Evolutionary conservation across 1,140 invertebrate genomes (phyloP).

Genomic region (Aethina tumida): DNA sequence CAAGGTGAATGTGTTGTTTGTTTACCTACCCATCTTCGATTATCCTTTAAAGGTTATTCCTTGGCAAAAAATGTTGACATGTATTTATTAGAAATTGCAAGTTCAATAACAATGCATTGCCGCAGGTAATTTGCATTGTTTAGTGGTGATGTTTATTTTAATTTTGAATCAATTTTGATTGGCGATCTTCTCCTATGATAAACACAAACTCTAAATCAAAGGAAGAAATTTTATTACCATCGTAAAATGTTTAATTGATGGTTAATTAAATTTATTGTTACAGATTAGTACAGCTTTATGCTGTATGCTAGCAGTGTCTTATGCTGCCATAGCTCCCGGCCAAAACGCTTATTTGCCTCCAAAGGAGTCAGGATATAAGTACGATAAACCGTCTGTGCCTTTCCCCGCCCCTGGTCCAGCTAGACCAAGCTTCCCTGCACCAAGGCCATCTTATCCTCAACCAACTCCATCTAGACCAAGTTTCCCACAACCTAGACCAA

Average conservation of each 20-base stretch:
- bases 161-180: too few species aligned
- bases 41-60: too few species aligned
- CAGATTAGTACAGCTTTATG: constrained; percentile 36
- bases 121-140: constrained; percentile 3
- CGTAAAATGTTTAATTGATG: background rate
- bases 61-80: too few species aligned
- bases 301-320: constrained; percentile 30
- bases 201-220: too few species aligned
- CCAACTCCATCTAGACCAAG: constrained; percentile 16
- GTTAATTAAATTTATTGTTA: constrained; percentile 14
- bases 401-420: constrained; percentile 39
- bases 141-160: too few species aligned
- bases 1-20: too few species aligned
- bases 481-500: constrained; percentile 17
- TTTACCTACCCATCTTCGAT: too few species aligned
- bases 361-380: constrained; percentile 41
- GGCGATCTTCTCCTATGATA: too few species aligned
- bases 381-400: constrained; percentile 46
- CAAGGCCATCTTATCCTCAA: constrained; percentile 17
- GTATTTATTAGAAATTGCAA: too few species aligned
- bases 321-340: constrained; percentile 38
- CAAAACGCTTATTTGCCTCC: constrained; percentile 55
- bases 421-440: constrained; percentile 15
- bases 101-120: too few species aligned
- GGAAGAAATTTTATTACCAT: too few species aligned